These are phyloP conservation scores for Phymanthus crucifer DNA, from an alignment of 92 coral and sea anemone species.

Conservation along the genomic window DNA sequence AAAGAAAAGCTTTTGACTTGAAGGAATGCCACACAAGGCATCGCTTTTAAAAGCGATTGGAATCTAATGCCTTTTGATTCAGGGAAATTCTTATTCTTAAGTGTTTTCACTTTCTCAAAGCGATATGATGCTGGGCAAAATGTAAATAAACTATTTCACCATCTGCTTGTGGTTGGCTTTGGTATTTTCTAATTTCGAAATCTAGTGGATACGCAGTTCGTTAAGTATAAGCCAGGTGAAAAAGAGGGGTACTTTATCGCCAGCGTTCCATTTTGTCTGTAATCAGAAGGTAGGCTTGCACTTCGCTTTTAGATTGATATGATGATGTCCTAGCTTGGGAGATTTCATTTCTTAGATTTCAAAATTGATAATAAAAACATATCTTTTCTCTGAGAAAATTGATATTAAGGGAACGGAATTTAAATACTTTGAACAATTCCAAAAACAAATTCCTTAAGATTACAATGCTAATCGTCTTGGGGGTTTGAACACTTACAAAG, in stretches of 20 bases:
- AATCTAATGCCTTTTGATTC: conserved; percentile 17
- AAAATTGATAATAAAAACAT: not conserved
- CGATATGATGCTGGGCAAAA: conserved; percentile 26
- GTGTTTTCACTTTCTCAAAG: conserved; percentile 35
- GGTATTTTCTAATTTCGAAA: conserved; percentile 40
- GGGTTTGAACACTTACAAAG: not conserved
- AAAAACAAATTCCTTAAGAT: not conserved
- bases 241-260: conserved; percentile 13
- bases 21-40: conserved; percentile 13
- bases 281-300: conserved; percentile 9
- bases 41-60: conserved; percentile 26
- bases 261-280: conserved; percentile 3
- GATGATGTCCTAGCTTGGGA: conserved; percentile 14
- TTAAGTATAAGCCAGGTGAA: conserved; percentile 32
- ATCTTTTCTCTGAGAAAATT: not conserved
- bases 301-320: conserved; percentile 14
- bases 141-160: conserved; percentile 44
- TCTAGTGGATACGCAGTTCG: conserved; percentile 32
- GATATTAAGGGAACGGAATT: not conserved
- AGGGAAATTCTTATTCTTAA: conserved; percentile 12
- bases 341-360: conserved; percentile 17
- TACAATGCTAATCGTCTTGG: not conserved
- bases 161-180: conserved; percentile 55
- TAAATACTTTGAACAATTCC: not conserved
- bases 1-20: conserved; percentile 43